Evolutionary conservation across 2,797 vertebrate genomes (phyloP), one percentile per base, ranked within the genome.

Genomic region (Premnoplex brunnescens): DNA sequence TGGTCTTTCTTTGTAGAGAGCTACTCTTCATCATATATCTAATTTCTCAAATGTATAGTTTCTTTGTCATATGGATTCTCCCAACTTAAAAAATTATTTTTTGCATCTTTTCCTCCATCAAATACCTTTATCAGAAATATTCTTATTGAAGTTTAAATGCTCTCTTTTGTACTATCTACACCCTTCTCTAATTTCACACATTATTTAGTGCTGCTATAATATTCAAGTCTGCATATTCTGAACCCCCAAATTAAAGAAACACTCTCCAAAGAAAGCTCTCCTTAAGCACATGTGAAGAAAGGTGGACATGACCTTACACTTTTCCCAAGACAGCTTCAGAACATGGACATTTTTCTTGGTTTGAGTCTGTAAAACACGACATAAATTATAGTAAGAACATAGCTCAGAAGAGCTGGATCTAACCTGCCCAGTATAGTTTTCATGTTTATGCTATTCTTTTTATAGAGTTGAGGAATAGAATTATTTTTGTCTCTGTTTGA

Each of bases 371-470:
- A 68, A 91, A 87, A 69, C 8, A 4, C 3, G 37, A 32, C 41
- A 43, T 51, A 10, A 52, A 76, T 88, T 69, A 72, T 16, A 75
- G 34, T 28, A 63, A 79, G 37, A 68, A 78, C 18, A 28, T 44
- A 94, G 91, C 46, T 91, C 52, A 49, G 54, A 93, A 84, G n/a
- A 93, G 66, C 62, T 95, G 75, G 56, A 67, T 69, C 66, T 83
- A 81, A 72, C 63, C 24, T 24, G 85, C 43, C 37, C 64, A 66
- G 30, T 32, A 13, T 11, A 49, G 39, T 81, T 86, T 78, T 88
- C 32, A 26, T 62, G 27, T 93, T 68, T 80, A 43, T 2, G 8
- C 82, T 91, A 74, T 62, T 93, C 77, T 92, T 81, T 88, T 73
- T 54, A 75, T 78, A 58, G 30, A 95, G 19, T 32, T 64, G 54